Evolutionary conservation across 2,888 invertebrate genomes (phyloP), one percentile per base, ranked within the genome.

Genomic region (Protula sp.): DNA sequence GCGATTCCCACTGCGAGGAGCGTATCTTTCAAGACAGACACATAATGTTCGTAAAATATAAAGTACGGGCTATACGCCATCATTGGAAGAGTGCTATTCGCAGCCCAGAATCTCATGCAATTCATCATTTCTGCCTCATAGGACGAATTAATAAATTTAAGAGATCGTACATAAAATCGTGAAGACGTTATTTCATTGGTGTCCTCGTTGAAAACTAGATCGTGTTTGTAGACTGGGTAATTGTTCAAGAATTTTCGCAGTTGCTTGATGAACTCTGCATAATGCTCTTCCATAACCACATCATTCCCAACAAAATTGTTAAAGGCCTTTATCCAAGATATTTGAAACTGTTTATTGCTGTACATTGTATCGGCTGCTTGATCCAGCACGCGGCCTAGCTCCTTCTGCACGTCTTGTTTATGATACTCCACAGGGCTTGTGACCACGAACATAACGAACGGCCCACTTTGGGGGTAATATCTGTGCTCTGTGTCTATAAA

Each of bases 101-200:
- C 69, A 3, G 72, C 70, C 1, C 73, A 55, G 26, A 68, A 63
- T 19, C 74, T 60, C 61, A 73, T 60, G 30, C 59, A 26, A 19
- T 68, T 26, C 72, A 75, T 74, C 54, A 73, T 55, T 22, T 67
- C 55, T 0, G 72, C 72, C 61, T 74, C 72, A 26, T 58, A 58
- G 5, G 63, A 61, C 24, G 92, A 92, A 56, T 92, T 91, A 58
- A 89, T 89, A 52, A 94, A 90, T 73, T 92, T 91, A 1, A 90
- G 88, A 0, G 92, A 91, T 80, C 93, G 92, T 55, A 94, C 88
- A 53, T 94, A 83, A 75, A 92, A 91, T 61, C 94, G 84, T 52
- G 92, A 92, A 0, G 91, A 92, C 2, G 89, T 74, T 29, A 94
- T 87, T 86, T 54, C 85, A 85, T 45, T 57, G 3, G 61, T 57